Conservation (phyloP, 2,888 invertebrate genomes). For the Eremobia ochroleuca region DNA sequence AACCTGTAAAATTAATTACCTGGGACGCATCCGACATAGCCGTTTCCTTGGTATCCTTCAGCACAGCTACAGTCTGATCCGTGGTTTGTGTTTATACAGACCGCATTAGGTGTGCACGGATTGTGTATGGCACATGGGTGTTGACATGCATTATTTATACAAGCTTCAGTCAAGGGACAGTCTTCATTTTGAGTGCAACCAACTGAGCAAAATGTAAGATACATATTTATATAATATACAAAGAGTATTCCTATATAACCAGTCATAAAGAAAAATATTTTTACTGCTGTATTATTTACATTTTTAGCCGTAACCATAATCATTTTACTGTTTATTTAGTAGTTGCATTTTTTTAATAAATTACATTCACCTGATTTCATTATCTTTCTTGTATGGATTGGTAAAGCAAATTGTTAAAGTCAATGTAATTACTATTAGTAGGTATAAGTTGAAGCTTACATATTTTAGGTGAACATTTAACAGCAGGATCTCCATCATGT, state of each 20-base stretch:
- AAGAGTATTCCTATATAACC: constrained; percentile 27
- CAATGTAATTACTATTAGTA: constrained; percentile 68
- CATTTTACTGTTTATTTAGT: constrained; percentile 24
- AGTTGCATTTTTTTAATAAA: constrained; percentile 7
- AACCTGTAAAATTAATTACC: constrained; percentile 87
- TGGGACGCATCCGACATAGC: constrained; percentile 95
- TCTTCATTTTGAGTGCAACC: constrained; percentile 97
- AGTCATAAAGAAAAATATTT: constrained; percentile 5
- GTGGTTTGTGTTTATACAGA: constrained; percentile 97
- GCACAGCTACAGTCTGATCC: constrained; percentile 96
- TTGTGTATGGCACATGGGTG: constrained; percentile 96
- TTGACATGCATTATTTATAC: constrained; percentile 96
- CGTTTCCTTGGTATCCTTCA: constrained; percentile 97
- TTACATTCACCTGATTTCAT: constrained; percentile 34
- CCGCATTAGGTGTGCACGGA: constrained; percentile 95
- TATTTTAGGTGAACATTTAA: constrained; percentile 95
- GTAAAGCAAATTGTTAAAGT: constrained; percentile 49
- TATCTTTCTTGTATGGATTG: constrained; percentile 1
- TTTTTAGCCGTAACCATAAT: constrained; percentile 44
- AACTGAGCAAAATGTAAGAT: constrained; percentile 91
- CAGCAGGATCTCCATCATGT: constrained; percentile 95
- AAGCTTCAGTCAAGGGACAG: constrained; percentile 96
- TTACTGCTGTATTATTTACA: constrained; percentile 33
- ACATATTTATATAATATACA: constrained; percentile 71
- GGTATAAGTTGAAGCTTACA: constrained; percentile 91